phyloP scores from a whole-genome alignment of 2,797 vertebrate species.

The Bovichtus variegatus region DNA sequence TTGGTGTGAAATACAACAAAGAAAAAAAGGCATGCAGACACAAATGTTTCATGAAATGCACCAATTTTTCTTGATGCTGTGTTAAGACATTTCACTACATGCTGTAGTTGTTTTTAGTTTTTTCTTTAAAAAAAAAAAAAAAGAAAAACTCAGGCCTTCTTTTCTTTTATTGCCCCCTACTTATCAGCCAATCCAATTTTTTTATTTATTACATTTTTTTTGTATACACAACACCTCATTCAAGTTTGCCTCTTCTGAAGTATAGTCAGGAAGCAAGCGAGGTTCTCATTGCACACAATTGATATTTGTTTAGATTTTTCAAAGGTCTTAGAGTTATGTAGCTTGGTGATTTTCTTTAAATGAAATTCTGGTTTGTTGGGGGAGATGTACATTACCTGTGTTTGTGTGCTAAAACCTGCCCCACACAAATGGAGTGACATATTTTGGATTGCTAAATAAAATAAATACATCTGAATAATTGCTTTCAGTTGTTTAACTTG shows the following conservation, averaged over 20 bases:
- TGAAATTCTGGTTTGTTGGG: conserved; percentile 22
- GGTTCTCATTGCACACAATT: conserved; percentile 8
- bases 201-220: too few relatives aligned
- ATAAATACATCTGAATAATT: conserved; percentile 65
- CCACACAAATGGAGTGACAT: conserved; percentile 24
- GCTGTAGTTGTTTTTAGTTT: conserved; percentile 49
- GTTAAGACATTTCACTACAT: conserved; percentile 43
- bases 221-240: conserved; percentile 53
- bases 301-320: neutral
- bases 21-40: conserved; percentile 48
- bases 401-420: conserved; percentile 47
- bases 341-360: conserved; percentile 26
- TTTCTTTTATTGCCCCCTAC: conserved; percentile 48
- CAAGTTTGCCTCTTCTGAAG: conserved; percentile 27
- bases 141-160: conserved; percentile 9
- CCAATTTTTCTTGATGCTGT: conserved; percentile 35
- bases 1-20: conserved; percentile 45
- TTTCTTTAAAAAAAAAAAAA: conserved; percentile 39
- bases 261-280: conserved; percentile 26
- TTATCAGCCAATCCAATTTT: conserved; percentile 37
- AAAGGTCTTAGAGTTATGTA: neutral
- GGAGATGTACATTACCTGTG: conserved; percentile 50
- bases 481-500: conserved; percentile 75
- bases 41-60: conserved; percentile 46
- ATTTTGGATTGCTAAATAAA: conserved; percentile 56